Percentiles rank a stretch among this genome's conserved stretches.
Conservation (phyloP, 2,113 vertebrate species). For the Ellobius talpinus region DNA sequence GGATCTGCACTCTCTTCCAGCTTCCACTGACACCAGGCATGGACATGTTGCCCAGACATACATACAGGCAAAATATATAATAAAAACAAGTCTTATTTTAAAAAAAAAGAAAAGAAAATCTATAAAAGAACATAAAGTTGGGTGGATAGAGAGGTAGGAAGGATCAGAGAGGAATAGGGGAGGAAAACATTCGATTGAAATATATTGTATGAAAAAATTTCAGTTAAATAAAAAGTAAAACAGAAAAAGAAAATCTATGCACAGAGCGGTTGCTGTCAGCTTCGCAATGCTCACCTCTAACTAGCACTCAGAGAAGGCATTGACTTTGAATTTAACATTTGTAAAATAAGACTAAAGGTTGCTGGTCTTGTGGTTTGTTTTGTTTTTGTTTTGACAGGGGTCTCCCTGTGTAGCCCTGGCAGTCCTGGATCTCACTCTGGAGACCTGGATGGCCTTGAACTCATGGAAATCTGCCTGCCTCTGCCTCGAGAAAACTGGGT, state of each 20-base stretch:
- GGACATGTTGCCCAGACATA: not conserved
- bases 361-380: not conserved
- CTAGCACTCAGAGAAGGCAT: not conserved
- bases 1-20: not conserved
- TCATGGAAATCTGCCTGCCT: not conserved
- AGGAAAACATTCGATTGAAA: not conserved
- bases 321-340: conserved; percentile 37
- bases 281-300: not conserved
- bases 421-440: not conserved
- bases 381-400: not conserved
- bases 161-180: not conserved
- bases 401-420: too few relatives aligned
- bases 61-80: not conserved
- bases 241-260: not conserved
- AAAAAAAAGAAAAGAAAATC: not conserved
- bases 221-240: not conserved
- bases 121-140: not conserved
- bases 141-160: not conserved
- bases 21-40: not conserved
- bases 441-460: not conserved
- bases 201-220: not conserved
- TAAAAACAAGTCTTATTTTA: not conserved
- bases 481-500: not conserved
- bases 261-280: not conserved
- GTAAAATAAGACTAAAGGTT: conserved; percentile 36